phyloP scores from a whole-genome alignment of 35 echinoderm and acorn worm genomes.

The Stichopus chloronotus region DNA sequence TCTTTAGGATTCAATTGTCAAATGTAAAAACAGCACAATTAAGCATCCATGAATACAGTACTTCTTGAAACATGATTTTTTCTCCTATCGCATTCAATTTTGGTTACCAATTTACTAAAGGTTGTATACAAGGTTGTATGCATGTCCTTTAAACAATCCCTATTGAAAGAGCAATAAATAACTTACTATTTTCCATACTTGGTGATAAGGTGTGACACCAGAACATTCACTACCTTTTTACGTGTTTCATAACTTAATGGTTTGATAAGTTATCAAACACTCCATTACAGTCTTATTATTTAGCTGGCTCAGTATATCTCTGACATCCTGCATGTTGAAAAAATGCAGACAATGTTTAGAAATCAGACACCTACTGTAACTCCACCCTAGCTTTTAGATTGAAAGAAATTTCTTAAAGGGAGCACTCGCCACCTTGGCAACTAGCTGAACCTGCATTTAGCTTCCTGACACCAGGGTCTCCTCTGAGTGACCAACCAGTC shows the following conservation, averaged over 20 bases:
- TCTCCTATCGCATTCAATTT: too few species aligned
- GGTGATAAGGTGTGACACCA: neutral
- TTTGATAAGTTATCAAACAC: neutral
- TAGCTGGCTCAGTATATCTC: neutral
- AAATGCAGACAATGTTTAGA: neutral
- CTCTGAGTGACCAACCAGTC: neutral
- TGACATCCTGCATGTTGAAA: neutral
- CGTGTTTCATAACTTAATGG: neutral
- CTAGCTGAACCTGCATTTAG: neutral
- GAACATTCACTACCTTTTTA: neutral
- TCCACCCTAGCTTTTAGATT: neutral
- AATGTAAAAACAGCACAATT: too few species aligned
- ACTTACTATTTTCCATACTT: slow-evolving; percentile 24
- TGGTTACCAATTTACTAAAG: too few species aligned
- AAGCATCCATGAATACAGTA: too few species aligned
- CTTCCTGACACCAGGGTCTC: neutral
- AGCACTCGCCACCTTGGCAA: neutral
- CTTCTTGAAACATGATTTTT: too few species aligned
- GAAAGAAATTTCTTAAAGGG: neutral
- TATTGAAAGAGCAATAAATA: neutral
- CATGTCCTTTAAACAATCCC: neutral
- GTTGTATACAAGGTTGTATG: neutral
- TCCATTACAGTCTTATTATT: neutral
- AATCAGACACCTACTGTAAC: neutral
- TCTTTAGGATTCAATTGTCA: too few species aligned